Base-by-base conservation (phyloP, 2,113 vertebrate genomes). In the Strigops habroptila region DNA sequence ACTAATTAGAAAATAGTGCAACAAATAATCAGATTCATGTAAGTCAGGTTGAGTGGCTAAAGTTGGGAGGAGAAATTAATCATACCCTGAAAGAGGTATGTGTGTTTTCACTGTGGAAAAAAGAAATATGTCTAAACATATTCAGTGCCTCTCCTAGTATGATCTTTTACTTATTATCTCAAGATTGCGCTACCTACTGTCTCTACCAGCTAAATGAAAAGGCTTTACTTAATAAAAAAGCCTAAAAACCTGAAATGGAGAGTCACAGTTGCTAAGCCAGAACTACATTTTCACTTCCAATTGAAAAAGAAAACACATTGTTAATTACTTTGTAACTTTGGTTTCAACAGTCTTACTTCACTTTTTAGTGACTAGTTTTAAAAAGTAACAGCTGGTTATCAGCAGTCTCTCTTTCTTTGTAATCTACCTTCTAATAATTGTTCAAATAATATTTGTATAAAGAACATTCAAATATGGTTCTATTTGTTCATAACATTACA, bases 281-380 rank as follows among this genome's bases (percentile, higher is more conserved):
- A 96, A 92, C 95, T 88, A 57, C 82, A 80, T 91, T 97, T 97
- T 95, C 85, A 48, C 59, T 95, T 97, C 96, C 77, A 97, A 95
- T 96, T 97, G 96, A 96, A 97, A 97, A 78, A 53, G 60, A 96
- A 98, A 97, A 88, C 71, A 91, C 9, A 59, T 7, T 21, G 8
- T 92, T 98, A 96, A 97, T 97, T 97, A 96, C 81, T 95, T 96
- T 95, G 86, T 86, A 96, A 95, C 83, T 91, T 93, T 60, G 22
- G 13, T 89, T 94, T 96, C 35, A 84, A 43, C 7, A 68, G 9
- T 79, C 60, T 84, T 68, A 30, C 31, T 63, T 89, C 59, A 80
- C n/a, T 23, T 73, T 92, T 89, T 71, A 75, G 19, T 80, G 39
- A 82, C 23, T 51, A 57, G 8, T 33, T 91, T 78, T 41, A 59